These are phyloP conservation scores for Euschistus heros DNA, from an alignment of 1,140 invertebrate species.

Conservation along the genomic window DNA sequence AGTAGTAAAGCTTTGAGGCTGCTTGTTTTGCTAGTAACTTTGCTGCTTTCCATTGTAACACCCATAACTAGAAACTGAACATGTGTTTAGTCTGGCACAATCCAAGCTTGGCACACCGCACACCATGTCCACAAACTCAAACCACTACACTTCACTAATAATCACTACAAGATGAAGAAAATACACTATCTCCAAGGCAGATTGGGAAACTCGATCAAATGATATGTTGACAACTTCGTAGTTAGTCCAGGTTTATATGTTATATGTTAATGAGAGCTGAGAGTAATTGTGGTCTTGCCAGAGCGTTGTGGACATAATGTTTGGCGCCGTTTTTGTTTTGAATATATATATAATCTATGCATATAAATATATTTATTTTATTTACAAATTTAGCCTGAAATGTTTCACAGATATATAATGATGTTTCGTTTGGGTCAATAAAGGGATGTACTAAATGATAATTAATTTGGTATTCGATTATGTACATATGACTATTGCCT, in stretches of 20 bases:
- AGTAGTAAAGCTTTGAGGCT: conserved; percentile 74
- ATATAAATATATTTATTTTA: conserved; percentile 9
- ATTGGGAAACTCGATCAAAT: too few relatives aligned
- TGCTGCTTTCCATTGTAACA: conserved; percentile 36
- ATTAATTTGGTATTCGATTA: conserved; percentile 22
- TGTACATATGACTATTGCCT: conserved; percentile 24
- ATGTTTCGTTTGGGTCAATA: conserved; percentile 21
- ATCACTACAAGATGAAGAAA: conserved; percentile 3
- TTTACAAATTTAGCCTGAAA: conserved; percentile 8
- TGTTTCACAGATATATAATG: conserved; percentile 14
- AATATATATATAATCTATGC: not conserved
- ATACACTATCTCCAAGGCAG: too few relatives aligned
- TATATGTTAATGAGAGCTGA: conserved; percentile 13
- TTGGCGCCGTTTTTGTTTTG: conserved; percentile 19
- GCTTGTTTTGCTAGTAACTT: conserved; percentile 73
- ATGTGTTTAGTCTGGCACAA: conserved; percentile 18
- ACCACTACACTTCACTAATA: conserved; percentile 13
- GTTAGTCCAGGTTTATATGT: not conserved
- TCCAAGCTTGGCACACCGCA: conserved; percentile 20
- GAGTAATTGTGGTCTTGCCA: conserved; percentile 21
- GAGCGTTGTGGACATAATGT: conserved; percentile 28
- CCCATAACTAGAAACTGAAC: conserved; percentile 26
- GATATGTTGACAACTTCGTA: too few relatives aligned
- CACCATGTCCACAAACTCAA: conserved; percentile 26
- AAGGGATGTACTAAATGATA: conserved; percentile 26